phyloP scores from a whole-genome alignment of 2,888 invertebrate genomes.

The Aphelenchoides bicaudatus region DNA sequence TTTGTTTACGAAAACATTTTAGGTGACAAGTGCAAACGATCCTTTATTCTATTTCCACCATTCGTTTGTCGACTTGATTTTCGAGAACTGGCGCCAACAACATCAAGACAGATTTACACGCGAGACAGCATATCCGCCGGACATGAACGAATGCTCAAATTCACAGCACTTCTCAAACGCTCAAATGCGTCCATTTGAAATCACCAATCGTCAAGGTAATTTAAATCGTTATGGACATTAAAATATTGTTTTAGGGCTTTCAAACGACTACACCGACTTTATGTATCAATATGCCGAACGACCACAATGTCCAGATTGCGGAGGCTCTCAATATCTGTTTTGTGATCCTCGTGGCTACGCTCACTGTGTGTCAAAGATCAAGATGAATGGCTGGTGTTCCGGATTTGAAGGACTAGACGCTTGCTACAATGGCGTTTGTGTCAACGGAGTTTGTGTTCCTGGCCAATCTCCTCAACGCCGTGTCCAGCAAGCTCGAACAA shows the following conservation, averaged over 20 bases:
- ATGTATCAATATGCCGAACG: constrained; percentile 54
- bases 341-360: constrained; percentile 40
- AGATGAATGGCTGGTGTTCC: constrained; percentile 44
- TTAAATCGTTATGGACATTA: constrained; percentile 1
- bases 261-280: constrained; percentile 58
- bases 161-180: constrained; percentile 58
- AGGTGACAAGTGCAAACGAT: constrained; percentile 39
- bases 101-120: constrained; percentile 49
- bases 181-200: constrained; percentile 56
- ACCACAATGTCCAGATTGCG: constrained; percentile 53
- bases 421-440: constrained; percentile 50
- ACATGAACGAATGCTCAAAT: constrained; percentile 53
- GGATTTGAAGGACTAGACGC: constrained; percentile 56
- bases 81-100: constrained; percentile 56
- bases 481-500: constrained; percentile 8
- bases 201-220: constrained; percentile 52
- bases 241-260: constrained; percentile 39
- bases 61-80: constrained; percentile 55
- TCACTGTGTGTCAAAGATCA: constrained; percentile 56
- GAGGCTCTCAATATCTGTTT: constrained; percentile 35
- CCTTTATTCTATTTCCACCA: constrained; percentile 54
- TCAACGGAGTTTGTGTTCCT: constrained; percentile 48
- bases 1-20: constrained; percentile 13
- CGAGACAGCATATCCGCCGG: constrained; percentile 54
- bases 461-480: constrained; percentile 34